Base-by-base conservation (phyloP, 2,888 invertebrate genomes). In the Fabriciana adippe region DNA sequence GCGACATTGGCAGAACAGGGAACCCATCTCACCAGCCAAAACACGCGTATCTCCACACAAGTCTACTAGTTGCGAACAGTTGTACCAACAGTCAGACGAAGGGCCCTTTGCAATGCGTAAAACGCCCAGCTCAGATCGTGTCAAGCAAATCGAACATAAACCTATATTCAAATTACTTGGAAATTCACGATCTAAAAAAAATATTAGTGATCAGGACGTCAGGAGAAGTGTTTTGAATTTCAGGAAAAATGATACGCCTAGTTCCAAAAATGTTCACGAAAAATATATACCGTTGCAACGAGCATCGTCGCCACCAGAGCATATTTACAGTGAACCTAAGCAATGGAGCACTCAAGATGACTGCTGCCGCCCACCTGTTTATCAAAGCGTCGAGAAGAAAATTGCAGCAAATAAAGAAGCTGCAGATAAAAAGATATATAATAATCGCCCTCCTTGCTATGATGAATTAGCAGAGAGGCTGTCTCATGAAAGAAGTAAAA, bases 1-100 rank as follows among this genome's bases (percentile, higher is more conserved):
- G 80, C 86, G 94, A 81, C 93, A 90, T 79, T 92, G 90, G 93
- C 93, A 88, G 84, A 90, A 81, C 80, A 89, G 87, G 73, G 93
- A 84, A 82, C 93, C 87, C 74, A 86, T 81, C 79, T 88, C 79
- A 68, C 90, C 83, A 72, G 86, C 75, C 72, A 94, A 90, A 72
- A 79, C 86, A 6, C 86, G 91, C 57, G 82, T 86, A 35, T 75
- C 85, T 8, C 84, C 90, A 2, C 88, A 90, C 72, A 91, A 92
- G 75, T 93, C 93, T 11, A 92, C 91, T 21, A 93, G 93, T 80
- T 93, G 92, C 71, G 93, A 93, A 68, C 93, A 93, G 78, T 80
- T 93, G 51, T 93, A 91, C 72, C 91, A 92, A 31, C 85, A 89
- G 68, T 79, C 83, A 1, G 89, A 90, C 18, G 89, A 91, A 6